Evolutionary conservation across 2,113 vertebrate genomes (phyloP).

Genomic region (Andinoacara biseriatus): DNA sequence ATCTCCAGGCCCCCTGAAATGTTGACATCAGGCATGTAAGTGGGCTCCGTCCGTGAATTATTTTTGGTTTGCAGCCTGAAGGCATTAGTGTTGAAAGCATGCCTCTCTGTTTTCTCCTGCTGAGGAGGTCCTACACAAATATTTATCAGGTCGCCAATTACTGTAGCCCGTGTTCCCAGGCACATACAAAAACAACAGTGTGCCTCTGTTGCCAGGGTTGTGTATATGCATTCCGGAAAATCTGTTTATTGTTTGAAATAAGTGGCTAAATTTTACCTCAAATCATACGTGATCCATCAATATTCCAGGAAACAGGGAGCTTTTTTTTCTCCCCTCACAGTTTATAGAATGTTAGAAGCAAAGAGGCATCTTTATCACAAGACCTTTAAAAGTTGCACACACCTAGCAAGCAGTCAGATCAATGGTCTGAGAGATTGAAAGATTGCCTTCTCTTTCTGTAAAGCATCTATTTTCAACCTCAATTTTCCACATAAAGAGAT

Average conservation of each 20-base stretch:
- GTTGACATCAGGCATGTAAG: slow-evolving; percentile 44
- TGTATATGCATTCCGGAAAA: slow-evolving; percentile 49
- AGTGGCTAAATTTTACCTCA: slow-evolving; percentile 28
- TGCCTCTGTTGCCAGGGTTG: background rate
- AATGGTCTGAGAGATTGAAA: slow-evolving; percentile 31
- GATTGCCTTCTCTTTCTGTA: slow-evolving; percentile 40
- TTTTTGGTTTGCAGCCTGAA: slow-evolving; percentile 55
- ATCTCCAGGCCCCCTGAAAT: slow-evolving; percentile 22
- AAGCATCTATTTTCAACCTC: slow-evolving; percentile 26
- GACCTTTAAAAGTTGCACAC: slow-evolving; percentile 28
- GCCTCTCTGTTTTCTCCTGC: slow-evolving; percentile 48
- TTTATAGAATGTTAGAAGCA: background rate
- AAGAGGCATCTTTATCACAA: slow-evolving; percentile 36
- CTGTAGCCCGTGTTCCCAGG: slow-evolving; percentile 31
- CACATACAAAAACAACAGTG: slow-evolving; percentile 15
- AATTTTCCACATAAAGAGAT: slow-evolving; percentile 46
- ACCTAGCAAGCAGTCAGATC: slow-evolving; percentile 24
- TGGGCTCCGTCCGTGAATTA: slow-evolving; percentile 49
- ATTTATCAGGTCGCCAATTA: slow-evolving; percentile 74
- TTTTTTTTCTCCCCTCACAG: background rate
- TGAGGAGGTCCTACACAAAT: slow-evolving; percentile 65
- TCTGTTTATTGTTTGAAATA: slow-evolving; percentile 53
- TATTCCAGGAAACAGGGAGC: background rate
- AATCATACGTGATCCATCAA: slow-evolving; percentile 34
- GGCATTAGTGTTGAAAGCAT: slow-evolving; percentile 59